These are phyloP conservation scores for Chinchilla lanigera DNA, from an alignment of 2,113 vertebrate species.

Conservation along the genomic window DNA sequence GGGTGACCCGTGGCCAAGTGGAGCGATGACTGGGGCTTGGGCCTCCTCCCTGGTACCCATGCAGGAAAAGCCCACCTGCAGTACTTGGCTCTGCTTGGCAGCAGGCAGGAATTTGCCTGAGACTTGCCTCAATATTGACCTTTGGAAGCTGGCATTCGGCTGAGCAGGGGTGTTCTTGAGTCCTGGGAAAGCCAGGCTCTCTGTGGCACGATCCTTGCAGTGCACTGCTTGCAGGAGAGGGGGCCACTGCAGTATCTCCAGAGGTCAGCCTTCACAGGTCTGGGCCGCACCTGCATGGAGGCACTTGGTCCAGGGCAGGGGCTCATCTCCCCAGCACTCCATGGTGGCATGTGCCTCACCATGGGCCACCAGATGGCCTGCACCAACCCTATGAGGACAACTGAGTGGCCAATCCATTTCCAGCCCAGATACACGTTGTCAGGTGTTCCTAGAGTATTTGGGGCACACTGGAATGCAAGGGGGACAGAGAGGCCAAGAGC, in stretches of 20 bases:
- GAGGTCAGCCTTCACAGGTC: accelerated
- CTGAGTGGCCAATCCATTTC: accelerated
- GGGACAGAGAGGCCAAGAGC: background rate
- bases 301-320: background rate
- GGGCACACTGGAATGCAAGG: background rate
- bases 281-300: background rate
- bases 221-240: background rate
- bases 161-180: background rate
- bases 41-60: background rate
- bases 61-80: background rate
- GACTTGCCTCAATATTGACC: accelerated
- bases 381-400: background rate
- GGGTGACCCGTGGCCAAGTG: background rate
- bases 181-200: no score
- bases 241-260: background rate
- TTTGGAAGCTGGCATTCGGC: background rate
- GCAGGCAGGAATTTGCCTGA: background rate
- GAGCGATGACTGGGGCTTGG: accelerated
- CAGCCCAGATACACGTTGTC: background rate
- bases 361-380: background rate
- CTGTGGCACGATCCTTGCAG: background rate
- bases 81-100: background rate
- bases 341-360: background rate
- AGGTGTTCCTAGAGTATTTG: background rate
- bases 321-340: background rate